Evolutionary conservation across 2,888 invertebrate genomes (phyloP), one percentile per base, ranked within the genome.

Genomic region (Chydorus sphaericus): DNA sequence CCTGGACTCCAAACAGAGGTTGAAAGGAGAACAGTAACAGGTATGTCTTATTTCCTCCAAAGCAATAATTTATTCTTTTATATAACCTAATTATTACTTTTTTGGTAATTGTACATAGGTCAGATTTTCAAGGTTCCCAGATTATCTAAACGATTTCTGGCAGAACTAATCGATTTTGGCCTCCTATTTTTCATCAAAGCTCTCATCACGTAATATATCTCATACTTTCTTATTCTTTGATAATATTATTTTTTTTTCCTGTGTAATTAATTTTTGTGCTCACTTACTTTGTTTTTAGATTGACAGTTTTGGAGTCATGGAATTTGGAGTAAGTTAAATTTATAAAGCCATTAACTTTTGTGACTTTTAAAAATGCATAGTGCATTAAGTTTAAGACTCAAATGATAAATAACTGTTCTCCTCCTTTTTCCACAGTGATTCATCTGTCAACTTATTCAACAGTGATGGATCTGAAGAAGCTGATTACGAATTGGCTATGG

Each of bases 81-180:
- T 8, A 20, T 18, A 10, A 31, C 10, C 2, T 18, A 23, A 2
- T 6, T 4, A 6, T 10, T 20, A 11, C 8, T 14, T 23, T 52
- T 36, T 52, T 16, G 8, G 36, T 11, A 31, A 31, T 18, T 20
- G 29, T 16, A 20, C 8, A 6, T 23, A 52, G 52, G 52, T 1
- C 33, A 16, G 18, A 49, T 49, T 11, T 55, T 36, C 36, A 37
- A 55, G 49, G 36, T 55, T 20, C 55, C 55, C 11, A 31, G 33
- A 14, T 31, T 55, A 23, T 48, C 49, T 6, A 48, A 48, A 33
- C 48, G 55, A 7, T 26, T 55, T 11, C 26, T 33, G 30, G 55
- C 55, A 2, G 55, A 55, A n/a, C 30, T 55, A 14, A 48, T 55
- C 26, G 55, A 55, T 33, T 55, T 55, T 48, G 48, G 48, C 20